phyloP scores from a whole-genome alignment of 2,888 invertebrate species.

The Smittia sp. region DNA sequence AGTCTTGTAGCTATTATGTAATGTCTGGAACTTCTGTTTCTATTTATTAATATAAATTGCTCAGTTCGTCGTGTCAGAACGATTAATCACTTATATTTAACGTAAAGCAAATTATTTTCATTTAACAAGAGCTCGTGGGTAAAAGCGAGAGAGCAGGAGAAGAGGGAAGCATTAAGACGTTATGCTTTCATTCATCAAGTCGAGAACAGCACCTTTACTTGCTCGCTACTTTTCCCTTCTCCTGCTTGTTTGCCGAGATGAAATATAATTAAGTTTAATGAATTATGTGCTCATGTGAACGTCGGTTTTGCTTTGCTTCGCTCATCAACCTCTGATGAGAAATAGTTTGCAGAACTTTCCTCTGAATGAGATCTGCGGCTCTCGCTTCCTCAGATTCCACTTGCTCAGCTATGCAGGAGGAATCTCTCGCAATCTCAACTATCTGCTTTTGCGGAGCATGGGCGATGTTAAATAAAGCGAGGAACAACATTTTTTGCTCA shows the following conservation, averaged over 20 bases:
- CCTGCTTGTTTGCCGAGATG: background rate
- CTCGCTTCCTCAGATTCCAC: too few species aligned
- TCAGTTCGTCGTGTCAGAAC: background rate
- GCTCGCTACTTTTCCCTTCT: too few species aligned
- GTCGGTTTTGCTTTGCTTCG: background rate
- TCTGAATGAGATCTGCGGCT: too few species aligned
- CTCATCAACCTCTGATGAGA: background rate
- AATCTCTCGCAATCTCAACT: too few species aligned
- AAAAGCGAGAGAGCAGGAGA: too few species aligned
- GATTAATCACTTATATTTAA: slow-evolving; percentile 19
- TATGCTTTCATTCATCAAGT: slow-evolving; percentile 26
- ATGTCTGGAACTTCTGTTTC: slow-evolving; percentile 10
- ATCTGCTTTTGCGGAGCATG: too few species aligned
- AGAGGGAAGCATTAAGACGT: slow-evolving; percentile 7
- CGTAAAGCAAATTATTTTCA: slow-evolving; percentile 12
- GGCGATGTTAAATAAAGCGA: too few species aligned
- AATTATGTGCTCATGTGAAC: slow-evolving; percentile 23
- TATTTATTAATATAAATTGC: slow-evolving; percentile 15
- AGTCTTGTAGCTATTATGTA: background rate
- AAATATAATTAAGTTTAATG: slow-evolving; percentile 33
- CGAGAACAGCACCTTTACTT: background rate
- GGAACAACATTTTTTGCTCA: too few species aligned
- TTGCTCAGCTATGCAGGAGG: too few species aligned
- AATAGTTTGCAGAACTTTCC: background rate
- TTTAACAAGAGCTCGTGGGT: background rate